phyloP scores from a whole-genome alignment of 2,113 vertebrate species.

The Cyprinodon variegatus region DNA sequence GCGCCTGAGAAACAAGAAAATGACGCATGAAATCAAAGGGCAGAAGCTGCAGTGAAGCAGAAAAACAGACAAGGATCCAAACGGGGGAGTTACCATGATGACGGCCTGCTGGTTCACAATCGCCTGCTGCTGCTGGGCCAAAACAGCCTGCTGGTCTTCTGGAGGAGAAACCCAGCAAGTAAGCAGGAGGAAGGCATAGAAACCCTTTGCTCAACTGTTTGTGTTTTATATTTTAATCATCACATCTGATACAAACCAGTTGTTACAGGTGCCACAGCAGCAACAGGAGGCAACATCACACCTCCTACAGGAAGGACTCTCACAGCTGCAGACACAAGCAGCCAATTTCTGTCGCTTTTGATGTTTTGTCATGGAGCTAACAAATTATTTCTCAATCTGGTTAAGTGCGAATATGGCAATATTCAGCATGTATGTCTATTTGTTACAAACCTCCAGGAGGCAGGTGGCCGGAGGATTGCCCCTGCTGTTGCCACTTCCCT shows the following conservation, averaged over 20 bases:
- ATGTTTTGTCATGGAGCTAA: conserved; percentile 5
- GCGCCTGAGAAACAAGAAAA: conserved; percentile 75
- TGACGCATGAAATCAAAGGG: neutral
- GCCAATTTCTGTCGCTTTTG: conserved; percentile 11
- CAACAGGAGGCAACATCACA: conserved; percentile 68
- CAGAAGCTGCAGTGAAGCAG: conserved; percentile 1
- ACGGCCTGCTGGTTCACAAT: conserved; percentile 83
- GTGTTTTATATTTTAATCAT: conserved; percentile 21
- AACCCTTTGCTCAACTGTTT: conserved; percentile 12
- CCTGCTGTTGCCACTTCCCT: conserved; percentile 54
- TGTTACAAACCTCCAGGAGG: conserved; percentile 76
- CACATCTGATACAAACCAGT: conserved; percentile 57
- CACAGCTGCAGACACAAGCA: conserved; percentile 70
- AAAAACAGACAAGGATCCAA: conserved; percentile 13
- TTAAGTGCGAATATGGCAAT: neutral
- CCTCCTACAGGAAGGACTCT: conserved; percentile 76
- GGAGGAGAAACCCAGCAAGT: conserved; percentile 41
- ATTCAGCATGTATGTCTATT: neutral
- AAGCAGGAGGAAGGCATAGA: conserved; percentile 23
- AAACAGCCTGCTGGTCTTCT: conserved; percentile 77
- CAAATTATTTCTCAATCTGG: neutral
- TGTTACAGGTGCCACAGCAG: conserved; percentile 67
- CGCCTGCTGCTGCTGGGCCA: conserved; percentile 78
- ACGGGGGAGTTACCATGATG: conserved; percentile 78
- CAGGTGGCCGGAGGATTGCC: conserved; percentile 38